Evolutionary conservation across 2,797 vertebrate species (phyloP).

Genomic region (Schizopygopsis pylzovi): DNA sequence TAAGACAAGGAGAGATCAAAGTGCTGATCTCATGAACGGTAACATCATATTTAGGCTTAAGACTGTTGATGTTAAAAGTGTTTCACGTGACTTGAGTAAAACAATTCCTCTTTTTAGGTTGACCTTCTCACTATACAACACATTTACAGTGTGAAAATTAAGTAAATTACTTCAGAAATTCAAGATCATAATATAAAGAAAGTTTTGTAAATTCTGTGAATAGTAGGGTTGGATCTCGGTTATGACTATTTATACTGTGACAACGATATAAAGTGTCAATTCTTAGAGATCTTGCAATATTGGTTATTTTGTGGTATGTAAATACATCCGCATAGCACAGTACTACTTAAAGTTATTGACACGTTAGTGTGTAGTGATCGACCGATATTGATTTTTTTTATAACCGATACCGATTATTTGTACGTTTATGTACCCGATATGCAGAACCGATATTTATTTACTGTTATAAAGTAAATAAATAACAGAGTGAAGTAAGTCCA

Average conservation of each 20-base stretch:
- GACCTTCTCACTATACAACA: background rate
- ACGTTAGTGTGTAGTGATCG: background rate
- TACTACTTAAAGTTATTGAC: background rate
- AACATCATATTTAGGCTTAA: constrained; percentile 8
- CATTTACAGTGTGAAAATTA: background rate
- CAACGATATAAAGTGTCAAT: background rate
- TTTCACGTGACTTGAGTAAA: constrained; percentile 9
- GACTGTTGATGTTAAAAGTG: background rate
- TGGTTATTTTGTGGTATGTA: background rate
- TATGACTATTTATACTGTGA: background rate
- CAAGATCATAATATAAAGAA: background rate
- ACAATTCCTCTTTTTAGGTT: background rate
- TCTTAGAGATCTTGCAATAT: background rate
- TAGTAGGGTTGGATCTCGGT: background rate
- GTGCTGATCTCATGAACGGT: constrained; percentile 21
- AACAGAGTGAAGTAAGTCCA: too few relatives aligned
- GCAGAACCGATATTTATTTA: too few relatives aligned
- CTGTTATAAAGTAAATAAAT: too few relatives aligned
- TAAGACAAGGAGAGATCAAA: constrained; percentile 2
- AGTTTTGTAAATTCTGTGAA: background rate
- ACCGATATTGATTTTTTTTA: too few relatives aligned
- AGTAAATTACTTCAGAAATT: background rate
- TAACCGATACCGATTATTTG: too few relatives aligned
- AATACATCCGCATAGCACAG: background rate
- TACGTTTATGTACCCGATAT: too few relatives aligned